Conservation (phyloP, 2,888 invertebrate species). For the Schizotus pectinicornis region DNA sequence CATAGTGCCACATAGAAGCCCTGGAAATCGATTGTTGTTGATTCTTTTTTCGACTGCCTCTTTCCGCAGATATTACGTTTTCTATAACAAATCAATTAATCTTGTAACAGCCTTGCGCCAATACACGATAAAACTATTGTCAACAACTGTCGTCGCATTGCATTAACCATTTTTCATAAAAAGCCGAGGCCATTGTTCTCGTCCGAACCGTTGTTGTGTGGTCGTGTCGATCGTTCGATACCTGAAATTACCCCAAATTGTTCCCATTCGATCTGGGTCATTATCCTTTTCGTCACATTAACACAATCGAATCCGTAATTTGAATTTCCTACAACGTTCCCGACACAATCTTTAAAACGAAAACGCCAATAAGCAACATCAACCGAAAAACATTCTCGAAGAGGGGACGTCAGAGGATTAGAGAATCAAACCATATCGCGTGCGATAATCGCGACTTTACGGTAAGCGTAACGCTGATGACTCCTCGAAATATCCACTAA, state of each 20-base stretch:
- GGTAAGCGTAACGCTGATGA: constrained; percentile 52
- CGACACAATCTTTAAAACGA: constrained; percentile 1
- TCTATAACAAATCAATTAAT: constrained; percentile 29
- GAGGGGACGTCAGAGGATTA: constrained; percentile 20
- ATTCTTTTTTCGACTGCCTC: constrained; percentile 12
- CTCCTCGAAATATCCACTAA: constrained; percentile 27
- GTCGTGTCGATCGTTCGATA: constrained; percentile 33
- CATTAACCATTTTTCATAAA: constrained; percentile 37
- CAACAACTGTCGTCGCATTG: constrained; percentile 36
- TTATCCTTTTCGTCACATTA: constrained; percentile 27
- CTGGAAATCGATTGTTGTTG: background rate
- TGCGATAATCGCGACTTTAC: constrained; percentile 54
- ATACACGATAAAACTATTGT: constrained; percentile 35
- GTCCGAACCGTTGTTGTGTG: constrained; percentile 28
- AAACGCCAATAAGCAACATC: too few species aligned
- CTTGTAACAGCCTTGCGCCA: constrained; percentile 36
- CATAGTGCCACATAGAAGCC: too few species aligned
- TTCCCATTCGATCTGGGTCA: constrained; percentile 28
- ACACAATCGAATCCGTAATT: constrained; percentile 10
- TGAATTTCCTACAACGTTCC: background rate
- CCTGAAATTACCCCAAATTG: constrained; percentile 30
- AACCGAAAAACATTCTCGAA: constrained; percentile 15
- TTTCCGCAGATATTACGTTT: constrained; percentile 24
- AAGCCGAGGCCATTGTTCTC: constrained; percentile 30
- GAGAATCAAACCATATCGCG: constrained; percentile 38